Evolutionary conservation across 2,888 invertebrate genomes (phyloP).

Genomic region (Plagodis pulveraria): DNA sequence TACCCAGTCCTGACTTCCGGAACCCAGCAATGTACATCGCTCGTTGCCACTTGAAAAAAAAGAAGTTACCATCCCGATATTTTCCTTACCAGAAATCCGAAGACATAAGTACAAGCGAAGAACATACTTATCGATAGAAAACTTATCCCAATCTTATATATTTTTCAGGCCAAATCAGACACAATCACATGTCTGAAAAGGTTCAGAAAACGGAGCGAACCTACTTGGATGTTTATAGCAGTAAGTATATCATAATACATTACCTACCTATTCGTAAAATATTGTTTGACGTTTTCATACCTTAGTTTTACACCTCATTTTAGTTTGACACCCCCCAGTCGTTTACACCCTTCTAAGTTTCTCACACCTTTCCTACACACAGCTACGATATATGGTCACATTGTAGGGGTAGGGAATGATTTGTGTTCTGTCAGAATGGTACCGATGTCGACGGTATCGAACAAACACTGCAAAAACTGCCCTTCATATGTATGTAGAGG

Average conservation of each 20-base stretch:
- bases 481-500: constrained; percentile 23
- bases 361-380: constrained; percentile 2
- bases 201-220: constrained; percentile 93
- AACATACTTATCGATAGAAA: no score
- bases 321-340: constrained; percentile 1
- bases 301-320: constrained; percentile 2
- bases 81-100: no score
- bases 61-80: no score
- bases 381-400: constrained; percentile 26
- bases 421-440: constrained; percentile 55
- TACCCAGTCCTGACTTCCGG: no score
- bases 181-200: constrained; percentile 89
- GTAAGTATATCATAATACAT: constrained; percentile 67
- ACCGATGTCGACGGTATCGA: constrained; percentile 66
- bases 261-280: background rate
- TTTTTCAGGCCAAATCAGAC: constrained; percentile 90
- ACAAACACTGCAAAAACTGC: constrained; percentile 58
- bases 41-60: no score
- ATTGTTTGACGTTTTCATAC: background rate
- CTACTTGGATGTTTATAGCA: constrained; percentile 94
- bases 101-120: no score
- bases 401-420: constrained; percentile 38
- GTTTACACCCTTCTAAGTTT: constrained; percentile 2
- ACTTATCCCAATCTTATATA: no score
- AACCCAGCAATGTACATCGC: no score